These are phyloP conservation scores for Gulo gulo DNA, from an alignment of 2,113 vertebrate genomes.

Conservation along the genomic window DNA sequence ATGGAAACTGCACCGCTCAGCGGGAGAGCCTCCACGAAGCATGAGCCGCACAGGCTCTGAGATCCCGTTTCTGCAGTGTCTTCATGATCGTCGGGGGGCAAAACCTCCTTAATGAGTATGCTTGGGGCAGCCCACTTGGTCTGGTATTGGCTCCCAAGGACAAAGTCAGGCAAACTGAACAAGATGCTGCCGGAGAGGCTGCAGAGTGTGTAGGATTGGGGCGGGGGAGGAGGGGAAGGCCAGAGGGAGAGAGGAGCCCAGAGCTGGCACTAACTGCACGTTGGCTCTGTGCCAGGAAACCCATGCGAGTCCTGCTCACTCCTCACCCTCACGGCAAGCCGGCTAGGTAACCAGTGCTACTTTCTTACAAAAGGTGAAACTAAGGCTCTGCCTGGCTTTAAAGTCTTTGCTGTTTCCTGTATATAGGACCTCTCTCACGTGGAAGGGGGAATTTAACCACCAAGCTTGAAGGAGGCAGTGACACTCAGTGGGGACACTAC, in stretches of 20 bases:
- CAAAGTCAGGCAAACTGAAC: neutral
- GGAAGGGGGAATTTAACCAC: neutral
- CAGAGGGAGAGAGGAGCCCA: neutral
- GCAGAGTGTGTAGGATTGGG: neutral
- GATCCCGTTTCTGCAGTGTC: conserved; percentile 68
- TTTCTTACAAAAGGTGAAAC: neutral
- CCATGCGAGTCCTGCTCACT: neutral
- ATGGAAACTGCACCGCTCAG: conserved; percentile 63
- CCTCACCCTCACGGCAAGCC: neutral
- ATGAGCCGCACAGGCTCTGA: conserved; percentile 35
- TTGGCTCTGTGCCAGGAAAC: neutral
- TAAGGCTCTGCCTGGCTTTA: neutral
- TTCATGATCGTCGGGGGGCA: conserved; percentile 62
- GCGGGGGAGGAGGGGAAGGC: too few species aligned
- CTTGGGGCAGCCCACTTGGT: conserved; percentile 41
- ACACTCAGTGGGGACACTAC: neutral
- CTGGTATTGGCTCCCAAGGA: conserved; percentile 51
- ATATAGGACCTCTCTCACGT: neutral
- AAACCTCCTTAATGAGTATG: conserved; percentile 71
- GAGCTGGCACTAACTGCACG: neutral
- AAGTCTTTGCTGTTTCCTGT: neutral
- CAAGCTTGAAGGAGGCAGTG: neutral
- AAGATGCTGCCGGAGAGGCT: neutral
- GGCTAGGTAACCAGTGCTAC: neutral
- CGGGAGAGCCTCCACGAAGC: conserved; percentile 65